Percentiles rank a stretch among this genome's conserved stretches.
Conservation (phyloP, 2,888 invertebrate genomes). For the Tribolium freemani region DNA sequence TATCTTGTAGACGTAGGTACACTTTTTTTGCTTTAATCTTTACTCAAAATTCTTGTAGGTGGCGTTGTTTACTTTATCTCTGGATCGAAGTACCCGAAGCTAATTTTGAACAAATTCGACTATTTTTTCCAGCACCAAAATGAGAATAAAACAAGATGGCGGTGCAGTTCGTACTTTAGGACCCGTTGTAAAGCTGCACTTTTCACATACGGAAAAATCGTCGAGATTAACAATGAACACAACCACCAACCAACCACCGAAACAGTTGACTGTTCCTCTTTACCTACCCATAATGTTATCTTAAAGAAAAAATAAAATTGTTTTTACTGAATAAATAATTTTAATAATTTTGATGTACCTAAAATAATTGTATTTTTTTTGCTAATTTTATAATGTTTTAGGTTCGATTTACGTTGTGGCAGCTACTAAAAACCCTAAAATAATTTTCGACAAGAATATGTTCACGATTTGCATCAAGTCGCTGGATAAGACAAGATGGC, state of each 20-base stretch:
- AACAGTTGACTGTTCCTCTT: neutral
- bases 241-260: constrained; percentile 48
- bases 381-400: constrained; percentile 20
- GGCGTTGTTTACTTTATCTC: constrained; percentile 24
- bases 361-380: neutral
- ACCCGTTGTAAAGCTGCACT: constrained; percentile 45
- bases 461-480: constrained; percentile 53
- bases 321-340: neutral
- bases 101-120: constrained; percentile 22
- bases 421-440: constrained; percentile 56
- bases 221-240: constrained; percentile 48
- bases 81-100: constrained; percentile 27
- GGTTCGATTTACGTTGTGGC: constrained; percentile 38
- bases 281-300: neutral
- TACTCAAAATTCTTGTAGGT: constrained; percentile 27
- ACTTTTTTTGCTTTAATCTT: neutral
- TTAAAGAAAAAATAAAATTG: neutral
- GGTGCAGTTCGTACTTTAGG: constrained; percentile 21
- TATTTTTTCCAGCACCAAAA: constrained; percentile 2
- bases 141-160: constrained; percentile 27
- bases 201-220: constrained; percentile 30
- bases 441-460: constrained; percentile 53
- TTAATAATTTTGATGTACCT: neutral
- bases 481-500: constrained; percentile 56
- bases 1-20: too few relatives aligned